Base-by-base conservation (phyloP, 2,113 vertebrate species). In the Blennius ocellaris region DNA sequence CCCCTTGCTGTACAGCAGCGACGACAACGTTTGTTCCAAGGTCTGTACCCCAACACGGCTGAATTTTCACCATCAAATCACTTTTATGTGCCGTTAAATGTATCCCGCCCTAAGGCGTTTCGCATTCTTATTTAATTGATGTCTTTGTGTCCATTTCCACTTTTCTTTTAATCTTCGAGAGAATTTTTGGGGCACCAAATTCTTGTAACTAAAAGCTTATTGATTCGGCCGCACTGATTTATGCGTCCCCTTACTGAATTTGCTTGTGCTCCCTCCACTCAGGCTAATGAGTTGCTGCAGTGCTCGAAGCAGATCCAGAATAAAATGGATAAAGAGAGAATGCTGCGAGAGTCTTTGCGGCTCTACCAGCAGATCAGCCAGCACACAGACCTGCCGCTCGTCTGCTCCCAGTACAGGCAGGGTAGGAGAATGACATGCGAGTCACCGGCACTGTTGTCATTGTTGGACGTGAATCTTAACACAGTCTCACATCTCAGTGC, bases 241-340 rank as follows among this genome's bases (percentile, higher is more conserved):
- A 51, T 37, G 50, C 75, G 55, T 80, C 52, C 49, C 14, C 8
- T 43, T 15, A 21, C 30, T 68, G 17, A 68, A 55, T 56, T 36
- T 67, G 10, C 49, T 61, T 66, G 48, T 77, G 15, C 82, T 17
- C 64, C 30, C 64, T 11, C 1, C 66, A 69, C 80, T 30, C 58
- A 99, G 98, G 97, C 97, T 80, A 99, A 99, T 90, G 97, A 99
- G 87, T 86, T 99, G 73, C 94, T 99, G 64, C 98, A 99, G 87
- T 89, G 92, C 39, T 96, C 98, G 17, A 95, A 96, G 78, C 97
- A 97, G 92, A 90, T 97, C 83, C 96, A 97, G 86, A 97, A 84
- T 84, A 99, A 97, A 85, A 44, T 39, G 0, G 97, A 99, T 69
- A 97, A 97, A 78, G 97, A 99, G 76, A 94, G 93, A 62, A 96